These are phyloP conservation scores for Anolis sagrei DNA, from an alignment of 2,113 vertebrate genomes.

Conservation along the genomic window DNA sequence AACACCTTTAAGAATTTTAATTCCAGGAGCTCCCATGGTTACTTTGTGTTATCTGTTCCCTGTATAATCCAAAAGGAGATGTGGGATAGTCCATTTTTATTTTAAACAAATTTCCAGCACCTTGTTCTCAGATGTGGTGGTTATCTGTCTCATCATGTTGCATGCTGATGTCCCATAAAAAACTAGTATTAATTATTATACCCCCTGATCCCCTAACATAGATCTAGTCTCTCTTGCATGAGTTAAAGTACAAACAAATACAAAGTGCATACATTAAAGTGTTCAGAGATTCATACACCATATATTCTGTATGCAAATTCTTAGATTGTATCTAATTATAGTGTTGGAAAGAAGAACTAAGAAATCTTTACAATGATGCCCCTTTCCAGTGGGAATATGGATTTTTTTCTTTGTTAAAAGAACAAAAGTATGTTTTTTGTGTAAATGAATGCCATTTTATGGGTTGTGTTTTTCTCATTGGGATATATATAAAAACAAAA, in stretches of 20 bases:
- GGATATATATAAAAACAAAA: background rate
- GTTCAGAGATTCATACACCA: constrained; percentile 29
- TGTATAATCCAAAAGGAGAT: background rate
- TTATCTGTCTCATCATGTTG: constrained; percentile 26
- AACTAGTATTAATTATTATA: constrained; percentile 44
- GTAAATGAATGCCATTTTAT: constrained; percentile 77
- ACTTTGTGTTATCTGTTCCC: background rate
- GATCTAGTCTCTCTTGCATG: constrained; percentile 16
- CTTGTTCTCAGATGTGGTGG: constrained; percentile 9
- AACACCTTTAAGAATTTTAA: background rate
- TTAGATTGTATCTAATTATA: constrained; percentile 72
- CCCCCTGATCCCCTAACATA: constrained; percentile 30
- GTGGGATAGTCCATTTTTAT: constrained; percentile 7
- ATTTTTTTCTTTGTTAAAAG: constrained; percentile 70
- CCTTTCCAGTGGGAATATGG: constrained; percentile 66
- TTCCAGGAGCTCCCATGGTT: background rate
- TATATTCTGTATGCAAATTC: constrained; percentile 64
- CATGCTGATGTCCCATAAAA: constrained; percentile 31
- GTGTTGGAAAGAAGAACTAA: constrained; percentile 70
- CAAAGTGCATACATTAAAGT: constrained; percentile 20
- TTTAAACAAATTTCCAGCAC: constrained; percentile 8
- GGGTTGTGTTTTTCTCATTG: constrained; percentile 39
- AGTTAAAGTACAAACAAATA: constrained; percentile 41
- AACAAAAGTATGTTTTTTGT: constrained; percentile 64
- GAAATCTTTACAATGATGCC: constrained; percentile 66